Percentiles rank a stretch among this genome's conserved stretches.
Evolutionary conservation across 2,113 vertebrate species (phyloP).

Genomic region (Etheostoma cragini): DNA sequence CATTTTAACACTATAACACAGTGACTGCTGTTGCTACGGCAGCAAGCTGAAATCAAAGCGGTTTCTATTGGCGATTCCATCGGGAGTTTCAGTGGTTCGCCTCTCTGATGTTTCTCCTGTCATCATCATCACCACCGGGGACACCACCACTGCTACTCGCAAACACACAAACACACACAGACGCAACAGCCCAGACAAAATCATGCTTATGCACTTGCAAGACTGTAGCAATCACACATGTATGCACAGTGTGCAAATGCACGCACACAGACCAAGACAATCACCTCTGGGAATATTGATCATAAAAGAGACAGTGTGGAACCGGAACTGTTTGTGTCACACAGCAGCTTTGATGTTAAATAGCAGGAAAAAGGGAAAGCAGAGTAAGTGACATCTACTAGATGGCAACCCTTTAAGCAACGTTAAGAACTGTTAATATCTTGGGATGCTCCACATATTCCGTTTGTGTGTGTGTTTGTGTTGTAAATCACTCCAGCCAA

Average conservation of each 20-base stretch:
- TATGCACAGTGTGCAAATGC: background rate
- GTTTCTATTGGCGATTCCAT: constrained; percentile 61
- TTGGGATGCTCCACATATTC: constrained; percentile 25
- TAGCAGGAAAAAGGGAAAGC: constrained; percentile 24
- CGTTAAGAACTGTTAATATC: constrained; percentile 43
- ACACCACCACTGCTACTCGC: constrained; percentile 20
- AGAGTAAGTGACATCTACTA: constrained; percentile 37
- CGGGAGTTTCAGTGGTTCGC: constrained; percentile 61
- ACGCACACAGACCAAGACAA: constrained; percentile 13
- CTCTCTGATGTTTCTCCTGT: constrained; percentile 71
- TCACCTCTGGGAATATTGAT: constrained; percentile 55
- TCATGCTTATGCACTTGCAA: background rate
- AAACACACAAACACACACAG: constrained; percentile 1
- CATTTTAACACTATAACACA: constrained; percentile 57
- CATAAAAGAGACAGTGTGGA: constrained; percentile 51
- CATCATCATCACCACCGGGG: constrained; percentile 66
- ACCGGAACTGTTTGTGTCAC: constrained; percentile 30
- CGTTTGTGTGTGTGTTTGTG: constrained; percentile 19
- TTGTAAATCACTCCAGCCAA: constrained; percentile 48
- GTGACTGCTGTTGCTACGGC: constrained; percentile 76
- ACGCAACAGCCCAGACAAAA: constrained; percentile 5
- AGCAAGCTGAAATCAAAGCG: constrained; percentile 75
- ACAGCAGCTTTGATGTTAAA: constrained; percentile 61
- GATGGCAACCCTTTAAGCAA: constrained; percentile 29
- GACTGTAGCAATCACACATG: background rate